Evolutionary conservation across 2,888 invertebrate species (phyloP).

Genomic region (Acleris emargana): DNA sequence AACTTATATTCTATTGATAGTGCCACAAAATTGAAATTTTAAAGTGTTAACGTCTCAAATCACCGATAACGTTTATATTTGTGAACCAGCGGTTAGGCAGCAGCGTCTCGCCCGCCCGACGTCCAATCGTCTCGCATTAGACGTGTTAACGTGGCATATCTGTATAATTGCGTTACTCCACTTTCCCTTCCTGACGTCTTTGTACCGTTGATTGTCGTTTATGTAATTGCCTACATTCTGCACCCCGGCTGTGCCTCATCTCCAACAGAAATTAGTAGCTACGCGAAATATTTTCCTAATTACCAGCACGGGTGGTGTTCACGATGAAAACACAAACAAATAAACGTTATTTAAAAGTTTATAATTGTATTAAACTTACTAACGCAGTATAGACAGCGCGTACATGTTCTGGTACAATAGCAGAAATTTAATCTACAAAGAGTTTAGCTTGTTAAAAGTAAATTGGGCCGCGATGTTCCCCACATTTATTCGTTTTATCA

Average conservation of each 20-base stretch:
- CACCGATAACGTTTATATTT: too few species aligned
- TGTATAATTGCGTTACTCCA: constrained; percentile 72
- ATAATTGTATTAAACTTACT: constrained; percentile 4
- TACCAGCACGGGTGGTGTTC: constrained; percentile 43
- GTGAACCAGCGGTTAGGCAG: background rate
- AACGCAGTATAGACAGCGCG: background rate
- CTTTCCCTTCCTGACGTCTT: constrained; percentile 72
- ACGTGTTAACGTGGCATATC: constrained; percentile 37
- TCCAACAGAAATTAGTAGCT: constrained; percentile 62
- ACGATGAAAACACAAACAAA: constrained; percentile 48
- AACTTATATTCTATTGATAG: too few species aligned
- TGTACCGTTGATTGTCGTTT: constrained; percentile 76
- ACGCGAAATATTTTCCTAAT: constrained; percentile 71
- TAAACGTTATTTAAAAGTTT: constrained; percentile 45
- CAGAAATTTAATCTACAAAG: background rate
- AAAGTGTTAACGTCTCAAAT: too few species aligned
- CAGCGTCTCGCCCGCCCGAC: constrained; percentile 12
- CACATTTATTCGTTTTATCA: background rate
- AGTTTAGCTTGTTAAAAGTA: background rate
- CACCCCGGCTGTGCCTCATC: constrained; percentile 55
- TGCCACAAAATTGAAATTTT: too few species aligned
- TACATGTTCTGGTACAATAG: background rate
- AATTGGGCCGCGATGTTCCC: background rate
- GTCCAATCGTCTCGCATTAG: constrained; percentile 23
- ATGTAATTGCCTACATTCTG: constrained; percentile 75